phyloP scores from a whole-genome alignment of 2,797 vertebrate species.

The Peromyscus attwateri region DNA sequence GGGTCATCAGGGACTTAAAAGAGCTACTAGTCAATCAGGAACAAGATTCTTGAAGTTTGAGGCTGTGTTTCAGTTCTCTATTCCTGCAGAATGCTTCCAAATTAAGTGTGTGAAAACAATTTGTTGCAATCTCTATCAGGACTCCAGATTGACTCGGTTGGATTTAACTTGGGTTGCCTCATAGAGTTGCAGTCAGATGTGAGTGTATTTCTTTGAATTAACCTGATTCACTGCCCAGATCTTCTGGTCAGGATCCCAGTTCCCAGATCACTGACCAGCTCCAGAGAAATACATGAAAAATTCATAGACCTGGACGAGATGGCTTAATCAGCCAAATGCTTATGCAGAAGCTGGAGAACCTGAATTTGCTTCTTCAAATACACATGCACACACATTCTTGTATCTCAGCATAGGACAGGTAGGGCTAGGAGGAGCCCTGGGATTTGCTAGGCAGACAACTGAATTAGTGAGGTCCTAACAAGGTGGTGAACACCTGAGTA shows the following conservation, averaged over 20 bases:
- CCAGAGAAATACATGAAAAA: neutral
- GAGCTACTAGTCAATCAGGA: neutral
- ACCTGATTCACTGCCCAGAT: neutral
- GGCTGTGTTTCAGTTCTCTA: neutral
- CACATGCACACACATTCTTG: neutral
- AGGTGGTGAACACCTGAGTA: neutral
- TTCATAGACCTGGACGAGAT: neutral
- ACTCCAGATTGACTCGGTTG: neutral
- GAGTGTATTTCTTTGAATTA: slow-evolving; percentile 18
- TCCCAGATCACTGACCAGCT: neutral
- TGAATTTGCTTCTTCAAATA: neutral
- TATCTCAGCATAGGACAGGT: no score
- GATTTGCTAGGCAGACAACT: neutral
- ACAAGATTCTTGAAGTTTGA: neutral
- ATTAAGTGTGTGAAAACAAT: neutral
- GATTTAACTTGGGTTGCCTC: neutral
- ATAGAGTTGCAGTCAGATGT: neutral
- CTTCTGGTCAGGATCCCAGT: neutral
- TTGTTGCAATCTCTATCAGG: neutral
- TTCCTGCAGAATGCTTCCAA: neutral
- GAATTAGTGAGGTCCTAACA: neutral
- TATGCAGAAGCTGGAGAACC: neutral
- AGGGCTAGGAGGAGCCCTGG: neutral
- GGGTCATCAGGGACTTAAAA: neutral
- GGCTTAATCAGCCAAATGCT: neutral